Percentiles rank a stretch among this genome's conserved stretches.
These are phyloP conservation scores for Hiodon tergisus DNA, from an alignment of 2,113 vertebrate species.

Conservation along the genomic window DNA sequence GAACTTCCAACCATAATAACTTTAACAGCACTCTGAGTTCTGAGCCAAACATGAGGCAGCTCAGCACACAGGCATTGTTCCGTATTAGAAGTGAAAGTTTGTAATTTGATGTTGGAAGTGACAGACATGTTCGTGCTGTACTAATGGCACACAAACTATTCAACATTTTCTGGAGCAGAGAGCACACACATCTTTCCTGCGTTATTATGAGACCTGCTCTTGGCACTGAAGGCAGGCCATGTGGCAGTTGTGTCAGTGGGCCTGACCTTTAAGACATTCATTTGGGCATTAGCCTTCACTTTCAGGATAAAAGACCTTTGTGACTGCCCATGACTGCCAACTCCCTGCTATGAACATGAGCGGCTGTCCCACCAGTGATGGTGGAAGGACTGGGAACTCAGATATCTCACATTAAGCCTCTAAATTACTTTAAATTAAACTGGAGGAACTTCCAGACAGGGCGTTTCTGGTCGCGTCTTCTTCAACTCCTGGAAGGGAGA, in stretches of 20 bases:
- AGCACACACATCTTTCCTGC: too few species aligned
- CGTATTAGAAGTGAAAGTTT: neutral
- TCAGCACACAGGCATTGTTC: neutral
- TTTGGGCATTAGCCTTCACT: conserved; percentile 22
- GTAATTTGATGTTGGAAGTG: neutral
- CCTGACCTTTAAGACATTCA: conserved; percentile 23
- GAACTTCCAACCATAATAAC: neutral
- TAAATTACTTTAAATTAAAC: conserved; percentile 19
- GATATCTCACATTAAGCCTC: conserved; percentile 22
- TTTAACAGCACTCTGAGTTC: neutral
- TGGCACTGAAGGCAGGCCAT: neutral
- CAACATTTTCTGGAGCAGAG: too few species aligned
- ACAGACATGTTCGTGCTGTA: neutral
- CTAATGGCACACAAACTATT: neutral
- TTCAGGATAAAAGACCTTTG: conserved; percentile 11
- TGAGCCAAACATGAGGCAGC: neutral
- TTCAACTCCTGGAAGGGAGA: neutral
- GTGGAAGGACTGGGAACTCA: neutral
- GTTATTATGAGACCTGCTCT: neutral
- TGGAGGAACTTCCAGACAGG: conserved; percentile 13
- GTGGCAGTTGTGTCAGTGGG: conserved; percentile 16
- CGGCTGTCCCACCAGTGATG: conserved; percentile 11
- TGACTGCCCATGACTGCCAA: conserved; percentile 11
- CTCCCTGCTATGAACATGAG: neutral
- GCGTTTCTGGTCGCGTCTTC: neutral